These are phyloP conservation scores for Apotomis capreana DNA, from an alignment of 2,888 invertebrate species.

Conservation along the genomic window DNA sequence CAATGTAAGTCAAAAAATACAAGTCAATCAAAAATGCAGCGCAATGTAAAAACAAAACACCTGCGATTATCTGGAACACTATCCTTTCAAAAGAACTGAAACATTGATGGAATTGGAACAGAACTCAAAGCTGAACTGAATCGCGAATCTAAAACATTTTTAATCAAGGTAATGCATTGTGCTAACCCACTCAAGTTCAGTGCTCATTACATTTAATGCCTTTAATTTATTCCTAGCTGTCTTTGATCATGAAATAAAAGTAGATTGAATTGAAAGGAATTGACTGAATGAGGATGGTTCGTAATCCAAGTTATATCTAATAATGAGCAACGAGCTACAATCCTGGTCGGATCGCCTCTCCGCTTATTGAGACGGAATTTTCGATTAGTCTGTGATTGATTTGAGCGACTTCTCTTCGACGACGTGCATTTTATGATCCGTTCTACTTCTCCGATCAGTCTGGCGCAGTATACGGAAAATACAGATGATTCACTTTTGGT, in stretches of 20 bases:
- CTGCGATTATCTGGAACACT: conserved; percentile 6
- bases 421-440: conserved; percentile 80
- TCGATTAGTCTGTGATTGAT: conserved; percentile 82
- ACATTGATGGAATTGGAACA: background rate
- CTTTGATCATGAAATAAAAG: conserved; percentile 65
- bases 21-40: no score
- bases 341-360: conserved; percentile 68
- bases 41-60: background rate
- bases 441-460: conserved; percentile 69
- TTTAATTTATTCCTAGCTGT: conserved; percentile 64
- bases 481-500: conserved; percentile 45
- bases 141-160: conserved; percentile 31
- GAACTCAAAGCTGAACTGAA: conserved; percentile 37
- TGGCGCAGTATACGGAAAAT: conserved; percentile 58
- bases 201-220: conserved; percentile 57
- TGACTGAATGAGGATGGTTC: conserved; percentile 58
- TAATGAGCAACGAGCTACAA: conserved; percentile 72
- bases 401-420: conserved; percentile 72
- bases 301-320: conserved; percentile 71
- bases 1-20: no score
- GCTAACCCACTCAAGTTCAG: conserved; percentile 51
- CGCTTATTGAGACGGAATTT: conserved; percentile 80
- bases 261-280: conserved; percentile 60
- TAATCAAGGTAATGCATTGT: conserved; percentile 55
- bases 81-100: conserved; percentile 2